Base-by-base conservation (phyloP, 2,888 invertebrate genomes). In the Mechanitis mazaeus region DNA sequence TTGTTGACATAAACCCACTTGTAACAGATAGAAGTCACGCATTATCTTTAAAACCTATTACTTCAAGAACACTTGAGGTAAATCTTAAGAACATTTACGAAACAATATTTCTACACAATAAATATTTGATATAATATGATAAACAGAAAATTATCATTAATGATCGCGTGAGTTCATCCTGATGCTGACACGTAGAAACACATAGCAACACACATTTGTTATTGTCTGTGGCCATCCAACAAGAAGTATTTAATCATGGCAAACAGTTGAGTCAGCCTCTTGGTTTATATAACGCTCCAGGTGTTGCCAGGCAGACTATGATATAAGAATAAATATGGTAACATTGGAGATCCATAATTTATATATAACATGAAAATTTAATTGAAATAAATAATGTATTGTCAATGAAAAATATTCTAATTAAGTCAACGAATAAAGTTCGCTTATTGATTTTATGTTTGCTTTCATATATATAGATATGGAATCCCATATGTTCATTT, bases 131-230 rank as follows among this genome's bases (percentile, higher is more conserved):
- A n/a, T n/a, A n/a, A n/a, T 1, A 45, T 45, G 11, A 3, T 4
- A 3, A 45, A 4, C 9, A 11, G 5, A n/a, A 20, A 5, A 47
- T 20, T 47, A 47, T 47, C 5, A 47, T 47, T 20, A 28, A 20
- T 3, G 5, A 47, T 47, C 20, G 47, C 47, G 47, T 47, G 47
- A 20, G 7, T 42, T 9, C 9, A 42, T 42, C 28, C 6, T 9
- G 28, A 56, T 56, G 53, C 42, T 54, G 55, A 71, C 72, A 67
- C 70, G 71, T 75, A 76, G 75, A 76, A 76, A 72, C 54, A 45
- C 50, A 58, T 57, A 59, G 56, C 61, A 58, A 60, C 60, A 60
- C 47, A 60, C 60, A 65, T 64, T 65, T 55, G 55, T 60, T 57
- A 60, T 58, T 59, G 60, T 63, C 63, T 58, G 57, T 54, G 60